Base-by-base conservation (phyloP, 2,888 invertebrate genomes). In the Malthinus flaveolus region DNA sequence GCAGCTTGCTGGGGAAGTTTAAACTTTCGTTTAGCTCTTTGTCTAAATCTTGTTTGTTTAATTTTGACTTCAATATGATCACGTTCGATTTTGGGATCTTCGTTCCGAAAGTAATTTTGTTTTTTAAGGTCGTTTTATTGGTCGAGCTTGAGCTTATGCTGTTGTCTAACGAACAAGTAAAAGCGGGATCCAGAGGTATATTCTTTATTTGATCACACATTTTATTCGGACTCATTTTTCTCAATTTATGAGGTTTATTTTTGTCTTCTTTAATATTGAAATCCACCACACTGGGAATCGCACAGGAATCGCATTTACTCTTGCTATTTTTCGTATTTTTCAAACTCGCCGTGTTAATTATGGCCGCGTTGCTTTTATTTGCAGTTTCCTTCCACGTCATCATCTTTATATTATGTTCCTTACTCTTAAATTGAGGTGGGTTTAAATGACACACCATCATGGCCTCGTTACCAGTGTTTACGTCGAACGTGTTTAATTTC, bases 401-500 rank as follows among this genome's bases (percentile, higher is more conserved):
- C 66, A 75, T 55, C 44, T 67, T 68, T 54, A 67, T 71, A 15
- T n/a, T n/a, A n/a, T 48, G 11, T 32, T 49, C 23, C 7, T 42
- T 34, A 34, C 32, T 52, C 32, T 49, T 56, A 9, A 42, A 9
- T 37, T 56, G 12, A n/a, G 48, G 34, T 8, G 36, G 36, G 12
- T 53, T 52, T 15, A 74, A 46, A 1, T 70, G 71, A 8, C 74
- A 72, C 3, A 80, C 78, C 0, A 70, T 76, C 55, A 81, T 66
- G 31, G 73, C 75, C 13, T 69, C 56, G 1, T 72, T 61, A 2
- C 71, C 64, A 9, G 67, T 64, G 59, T 81, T 81, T 1, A 80
- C 72, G 11, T 70, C 62, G 1, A 72, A 56, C 34, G 75, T 71
- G 64, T 80, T 80, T n/a, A 80, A 47, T 71, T 76, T 79, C 8